These are phyloP conservation scores for Bombus picipes DNA, from an alignment of 1,140 invertebrate genomes.

Conservation along the genomic window DNA sequence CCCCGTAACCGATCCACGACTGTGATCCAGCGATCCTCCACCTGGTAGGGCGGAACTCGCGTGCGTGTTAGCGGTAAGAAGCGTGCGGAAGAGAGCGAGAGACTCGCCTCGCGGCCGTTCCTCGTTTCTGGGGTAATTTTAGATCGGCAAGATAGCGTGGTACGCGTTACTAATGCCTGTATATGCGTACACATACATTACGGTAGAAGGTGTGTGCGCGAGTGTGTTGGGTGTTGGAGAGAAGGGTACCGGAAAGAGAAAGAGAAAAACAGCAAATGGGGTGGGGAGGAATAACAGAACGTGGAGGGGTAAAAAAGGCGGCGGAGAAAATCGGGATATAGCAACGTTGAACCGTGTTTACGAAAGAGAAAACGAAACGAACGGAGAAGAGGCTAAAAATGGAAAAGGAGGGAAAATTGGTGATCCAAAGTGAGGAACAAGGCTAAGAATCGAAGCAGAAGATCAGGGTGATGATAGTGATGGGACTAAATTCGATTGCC, in stretches of 20 bases:
- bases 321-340: slow-evolving; percentile 18
- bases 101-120: slow-evolving; percentile 47
- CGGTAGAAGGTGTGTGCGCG: neutral
- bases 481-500: slow-evolving; percentile 42
- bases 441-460: slow-evolving; percentile 25
- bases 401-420: slow-evolving; percentile 9
- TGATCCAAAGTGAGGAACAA: slow-evolving; percentile 9
- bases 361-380: slow-evolving; percentile 45
- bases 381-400: neutral
- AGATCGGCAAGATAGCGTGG: slow-evolving; percentile 77
- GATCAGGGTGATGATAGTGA: slow-evolving; percentile 46
- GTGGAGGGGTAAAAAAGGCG: slow-evolving; percentile 20
- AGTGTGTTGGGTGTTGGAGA: neutral
- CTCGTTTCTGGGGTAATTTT: slow-evolving; percentile 76
- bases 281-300: slow-evolving; percentile 22
- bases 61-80: slow-evolving; percentile 2
- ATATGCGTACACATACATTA: neutral
- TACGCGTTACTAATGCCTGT: neutral
- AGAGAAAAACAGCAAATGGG: slow-evolving; percentile 30
- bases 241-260: slow-evolving; percentile 40
- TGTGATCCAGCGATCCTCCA: slow-evolving; percentile 22
- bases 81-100: slow-evolving; percentile 26
- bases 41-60: slow-evolving; percentile 1
- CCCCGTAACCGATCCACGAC: neutral
- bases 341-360: slow-evolving; percentile 52